Base-by-base conservation (phyloP, 2,797 vertebrate species). In the Enoplosus armatus region DNA sequence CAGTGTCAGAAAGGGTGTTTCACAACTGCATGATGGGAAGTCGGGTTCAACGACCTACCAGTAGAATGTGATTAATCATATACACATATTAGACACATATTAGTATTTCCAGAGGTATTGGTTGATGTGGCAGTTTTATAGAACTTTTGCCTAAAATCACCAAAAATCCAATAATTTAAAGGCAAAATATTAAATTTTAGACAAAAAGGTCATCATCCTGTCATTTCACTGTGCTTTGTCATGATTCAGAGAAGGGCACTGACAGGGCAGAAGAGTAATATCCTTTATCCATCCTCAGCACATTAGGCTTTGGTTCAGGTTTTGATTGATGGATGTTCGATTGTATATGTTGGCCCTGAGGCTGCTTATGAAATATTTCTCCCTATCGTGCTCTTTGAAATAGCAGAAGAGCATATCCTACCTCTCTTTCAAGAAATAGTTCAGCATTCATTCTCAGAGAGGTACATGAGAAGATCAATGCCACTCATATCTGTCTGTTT, bases 301-400 rank as follows among this genome's bases (percentile, higher is more conserved):
- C 55, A 69, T 72, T 55, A 41, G 22, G 59, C 54, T 69, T 69
- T 47, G 18, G 16, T 62, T 65, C 64, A 61, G 45, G 39, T 72
- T 59, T 43, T 64, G 50, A 72, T 64, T 70, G 68, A 82, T 83
- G 77, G 56, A 75, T 67, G 66, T 59, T 62, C 20, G 45, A 5
- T 41, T 79, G 43, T 79, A 60, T 54, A 51, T 29, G n/a, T 47
- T 50, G 39, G 62, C 41, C 71, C 43, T 15, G 14, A 67, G 76
- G 56, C 55, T 53, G 39, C 55, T 75, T 16, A 51, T 48, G 79
- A 35, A 72, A 56, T 51, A 60, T 45, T 54, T 55, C n/a, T 72
- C 47, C 51, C 14, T 59, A 43, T 76, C 59, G 53, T 43, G 39
- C 39, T 63, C n/a, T 55, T 74, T 48, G 50, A 60, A 65, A 59